Percentiles rank a stretch among this genome's conserved stretches.
Evolutionary conservation across 2,888 invertebrate genomes (phyloP).

Genomic region (Myopa testacea): DNA sequence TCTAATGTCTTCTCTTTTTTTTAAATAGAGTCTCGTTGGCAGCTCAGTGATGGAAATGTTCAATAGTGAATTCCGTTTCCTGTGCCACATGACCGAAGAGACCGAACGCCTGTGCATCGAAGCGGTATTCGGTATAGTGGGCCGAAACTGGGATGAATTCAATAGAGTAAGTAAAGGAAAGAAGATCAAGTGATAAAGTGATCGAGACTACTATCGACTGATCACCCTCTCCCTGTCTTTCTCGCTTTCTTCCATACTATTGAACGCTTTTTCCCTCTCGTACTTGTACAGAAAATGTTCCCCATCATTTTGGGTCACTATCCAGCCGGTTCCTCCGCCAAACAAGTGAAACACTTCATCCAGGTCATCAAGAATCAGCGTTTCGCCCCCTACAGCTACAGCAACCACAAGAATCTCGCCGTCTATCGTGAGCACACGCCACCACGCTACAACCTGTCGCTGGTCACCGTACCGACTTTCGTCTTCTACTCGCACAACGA

Average conservation of each 20-base stretch:
- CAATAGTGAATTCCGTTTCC: slow-evolving; percentile 62
- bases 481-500: slow-evolving; percentile 73
- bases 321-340: slow-evolving; percentile 74
- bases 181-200: neutral
- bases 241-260: neutral
- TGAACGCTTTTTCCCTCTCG: neutral
- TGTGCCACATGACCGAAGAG: slow-evolving; percentile 64
- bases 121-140: slow-evolving; percentile 65
- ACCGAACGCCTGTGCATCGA: slow-evolving; percentile 64
- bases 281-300: slow-evolving; percentile 70
- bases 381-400: slow-evolving; percentile 72
- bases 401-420: slow-evolving; percentile 68
- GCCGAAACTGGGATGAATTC: slow-evolving; percentile 64
- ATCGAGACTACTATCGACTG: no score
- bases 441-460: slow-evolving; percentile 70
- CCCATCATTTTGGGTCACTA: slow-evolving; percentile 75
- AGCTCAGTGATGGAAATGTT: slow-evolving; percentile 64
- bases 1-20: no score
- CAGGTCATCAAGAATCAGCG: slow-evolving; percentile 69
- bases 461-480: slow-evolving; percentile 70
- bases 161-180: slow-evolving; percentile 56
- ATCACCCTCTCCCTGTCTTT: no score
- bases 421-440: slow-evolving; percentile 70
- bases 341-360: slow-evolving; percentile 73
- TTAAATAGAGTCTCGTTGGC: slow-evolving; percentile 61